These are phyloP conservation scores for Polia nebulosa DNA, from an alignment of 2,888 invertebrate species.

Conservation along the genomic window DNA sequence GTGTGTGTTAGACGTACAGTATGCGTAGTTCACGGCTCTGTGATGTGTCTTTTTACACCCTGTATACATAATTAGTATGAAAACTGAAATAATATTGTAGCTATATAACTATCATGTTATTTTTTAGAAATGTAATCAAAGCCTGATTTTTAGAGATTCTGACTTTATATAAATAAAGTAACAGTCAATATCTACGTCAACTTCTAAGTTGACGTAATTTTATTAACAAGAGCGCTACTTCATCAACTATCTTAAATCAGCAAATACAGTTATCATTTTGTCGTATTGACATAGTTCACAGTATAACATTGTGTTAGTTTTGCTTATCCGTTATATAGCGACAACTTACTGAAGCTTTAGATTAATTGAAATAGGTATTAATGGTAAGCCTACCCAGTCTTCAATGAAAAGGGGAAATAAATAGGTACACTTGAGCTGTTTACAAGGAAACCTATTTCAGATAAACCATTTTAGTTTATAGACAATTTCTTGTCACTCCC, in stretches of 20 bases:
- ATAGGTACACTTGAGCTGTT: neutral
- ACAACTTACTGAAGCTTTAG: neutral
- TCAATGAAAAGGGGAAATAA: neutral
- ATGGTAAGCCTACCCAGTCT: neutral
- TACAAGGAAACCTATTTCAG: neutral
- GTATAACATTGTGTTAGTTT: neutral
- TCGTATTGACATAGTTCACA: constrained; percentile 20
- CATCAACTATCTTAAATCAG: constrained; percentile 2
- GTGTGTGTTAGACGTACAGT: too few relatives aligned
- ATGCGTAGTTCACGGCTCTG: too few relatives aligned
- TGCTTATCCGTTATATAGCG: neutral
- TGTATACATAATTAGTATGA: too few relatives aligned
- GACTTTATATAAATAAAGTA: too few relatives aligned
- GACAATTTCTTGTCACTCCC: neutral
- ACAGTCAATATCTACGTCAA: neutral
- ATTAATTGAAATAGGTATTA: neutral
- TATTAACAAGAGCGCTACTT: too few relatives aligned
- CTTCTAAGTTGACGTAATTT: too few relatives aligned
- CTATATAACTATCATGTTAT: too few relatives aligned
- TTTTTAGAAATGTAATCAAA: too few relatives aligned
- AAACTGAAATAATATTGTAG: too few relatives aligned
- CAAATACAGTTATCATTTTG: constrained; percentile 18
- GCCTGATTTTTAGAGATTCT: too few relatives aligned
- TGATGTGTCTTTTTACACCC: too few relatives aligned
- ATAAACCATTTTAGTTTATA: neutral